Conservation (phyloP, 2,797 vertebrate genomes). For the Crenuchus spilurus region DNA sequence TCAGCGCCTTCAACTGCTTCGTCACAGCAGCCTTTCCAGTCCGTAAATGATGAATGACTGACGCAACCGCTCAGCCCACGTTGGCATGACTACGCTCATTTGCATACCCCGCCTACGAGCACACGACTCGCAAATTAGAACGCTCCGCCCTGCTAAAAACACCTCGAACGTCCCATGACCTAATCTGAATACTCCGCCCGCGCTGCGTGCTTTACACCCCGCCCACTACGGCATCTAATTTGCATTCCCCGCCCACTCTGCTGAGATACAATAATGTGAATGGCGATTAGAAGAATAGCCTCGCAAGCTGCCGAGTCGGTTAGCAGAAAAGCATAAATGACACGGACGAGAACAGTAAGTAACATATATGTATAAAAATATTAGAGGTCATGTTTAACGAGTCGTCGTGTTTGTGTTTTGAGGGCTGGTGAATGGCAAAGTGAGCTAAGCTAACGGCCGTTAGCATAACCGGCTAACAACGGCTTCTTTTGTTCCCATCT, state of each 20-base stretch:
- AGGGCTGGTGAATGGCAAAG: neutral
- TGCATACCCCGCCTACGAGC: neutral
- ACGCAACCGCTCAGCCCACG: neutral
- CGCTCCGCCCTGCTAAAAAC: neutral
- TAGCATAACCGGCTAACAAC: neutral
- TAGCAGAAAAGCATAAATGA: neutral
- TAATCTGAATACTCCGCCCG: neutral
- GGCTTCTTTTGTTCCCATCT: neutral
- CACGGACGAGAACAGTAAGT: conserved; percentile 4
- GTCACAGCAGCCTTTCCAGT: neutral
- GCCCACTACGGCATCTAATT: neutral
- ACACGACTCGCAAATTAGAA: neutral
- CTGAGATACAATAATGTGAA: conserved; percentile 9
- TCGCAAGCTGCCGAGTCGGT: neutral
- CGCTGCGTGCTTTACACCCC: too few relatives aligned
- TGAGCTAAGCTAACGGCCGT: neutral
- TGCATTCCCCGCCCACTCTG: conserved; percentile 10
- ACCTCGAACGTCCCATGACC: too few relatives aligned
- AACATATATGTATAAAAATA: too few relatives aligned
- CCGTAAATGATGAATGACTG: neutral
- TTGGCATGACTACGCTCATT: neutral
- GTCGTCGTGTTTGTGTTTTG: neutral
- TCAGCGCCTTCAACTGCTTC: neutral
- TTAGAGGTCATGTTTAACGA: neutral
- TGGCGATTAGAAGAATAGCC: conserved; percentile 1